Evolutionary conservation across 1,140 invertebrate species (phyloP).

Genomic region (Melanaphis sacchari): DNA sequence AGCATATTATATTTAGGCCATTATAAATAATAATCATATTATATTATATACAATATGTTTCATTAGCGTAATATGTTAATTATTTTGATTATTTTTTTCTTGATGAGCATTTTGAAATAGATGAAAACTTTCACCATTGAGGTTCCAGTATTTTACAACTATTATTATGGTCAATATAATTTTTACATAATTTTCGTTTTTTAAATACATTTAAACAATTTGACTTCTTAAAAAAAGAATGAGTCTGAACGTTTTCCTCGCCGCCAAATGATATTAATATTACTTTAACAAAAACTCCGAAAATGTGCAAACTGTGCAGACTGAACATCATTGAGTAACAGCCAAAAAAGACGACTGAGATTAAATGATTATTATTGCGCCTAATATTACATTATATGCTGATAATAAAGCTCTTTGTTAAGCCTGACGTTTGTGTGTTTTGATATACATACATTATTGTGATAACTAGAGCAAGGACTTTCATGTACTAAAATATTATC

Average conservation of each 20-base stretch:
- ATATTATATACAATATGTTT: not conserved
- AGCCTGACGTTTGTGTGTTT: no score
- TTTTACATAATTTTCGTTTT: not conserved
- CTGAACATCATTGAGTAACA: no score
- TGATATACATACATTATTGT: no score
- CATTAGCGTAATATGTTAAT: not conserved
- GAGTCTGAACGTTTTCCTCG: not conserved
- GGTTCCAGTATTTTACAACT: not conserved
- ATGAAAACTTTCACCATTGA: rapidly evolving
- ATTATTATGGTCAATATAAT: no score
- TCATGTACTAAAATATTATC: no score
- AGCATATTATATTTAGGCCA: not conserved
- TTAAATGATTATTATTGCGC: no score
- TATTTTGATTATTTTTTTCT: not conserved
- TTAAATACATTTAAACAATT: not conserved
- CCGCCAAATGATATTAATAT: not conserved
- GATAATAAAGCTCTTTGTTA: no score
- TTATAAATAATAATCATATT: not conserved
- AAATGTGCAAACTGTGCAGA: not conserved
- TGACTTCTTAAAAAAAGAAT: not conserved
- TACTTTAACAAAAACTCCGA: not conserved
- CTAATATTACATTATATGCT: no score
- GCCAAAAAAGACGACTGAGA: no score
- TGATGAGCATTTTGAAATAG: not conserved
- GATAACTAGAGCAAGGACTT: no score